Evolutionary conservation across 2,113 vertebrate genomes (phyloP), one percentile per base, ranked within the genome.

Genomic region (Eudyptes chrysolophus): DNA sequence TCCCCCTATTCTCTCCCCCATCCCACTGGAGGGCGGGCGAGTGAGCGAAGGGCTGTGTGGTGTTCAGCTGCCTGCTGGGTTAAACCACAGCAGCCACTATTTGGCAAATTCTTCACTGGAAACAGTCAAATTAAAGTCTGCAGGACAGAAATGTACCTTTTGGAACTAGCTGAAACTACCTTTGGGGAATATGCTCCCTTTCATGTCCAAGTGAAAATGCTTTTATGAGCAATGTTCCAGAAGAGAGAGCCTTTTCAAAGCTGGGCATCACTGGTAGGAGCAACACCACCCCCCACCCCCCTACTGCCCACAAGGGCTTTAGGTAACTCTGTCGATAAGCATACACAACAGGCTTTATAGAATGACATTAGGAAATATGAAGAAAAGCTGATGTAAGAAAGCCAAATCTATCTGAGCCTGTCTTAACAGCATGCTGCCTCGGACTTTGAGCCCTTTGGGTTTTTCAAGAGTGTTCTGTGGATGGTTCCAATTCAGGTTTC

Each of bases 251-350:
- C 6, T 93, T 88, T 62, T 68, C 46, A 65, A 94, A 80, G n/a
- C 13, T 27, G 29, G 11, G 6, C 16, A 24, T 62, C 14, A 4
- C 40, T 54, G 27, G 8, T 20, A 79, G 76, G 14, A 83, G 21
- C 8, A 81, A 51, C 48, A 15, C 3, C 10, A 57, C 19, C 17
- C 7, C 5, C 4, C 9, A 29, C 18, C 7, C 11, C 10, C 1
- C 19, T 17, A n/a, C 22, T 1, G 1, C 10, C 34, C 22, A 46
- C 55, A 64, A 58, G 18, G 26, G 34, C 54, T 72, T 92, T 51
- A 20, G 55, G 76, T 90, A 38, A 58, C 77, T 79, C 32, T 19
- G 8, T 14, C 3, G 1, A 49, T 40, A 69, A 86, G 46, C 21
- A 32, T 14, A 60, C 24, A 49, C 13, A 74, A 26, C 4, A 92